Evolutionary conservation across 2,113 vertebrate genomes (phyloP).

Genomic region (Oncorhynchus tshawytscha): DNA sequence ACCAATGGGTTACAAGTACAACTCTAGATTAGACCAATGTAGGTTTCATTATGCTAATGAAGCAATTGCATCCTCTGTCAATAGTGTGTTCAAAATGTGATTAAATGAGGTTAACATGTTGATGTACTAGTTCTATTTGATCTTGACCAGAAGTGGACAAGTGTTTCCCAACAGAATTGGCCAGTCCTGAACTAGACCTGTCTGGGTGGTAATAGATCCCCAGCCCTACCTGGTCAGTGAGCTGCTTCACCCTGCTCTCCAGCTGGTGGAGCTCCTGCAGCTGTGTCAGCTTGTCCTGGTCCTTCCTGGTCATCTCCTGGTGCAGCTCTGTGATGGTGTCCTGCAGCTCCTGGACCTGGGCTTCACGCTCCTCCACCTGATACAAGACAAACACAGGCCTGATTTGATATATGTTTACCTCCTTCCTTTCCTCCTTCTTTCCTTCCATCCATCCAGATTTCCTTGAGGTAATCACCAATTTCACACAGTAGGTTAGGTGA

Average conservation of each 20-base stretch:
- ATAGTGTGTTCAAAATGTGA: too few species aligned
- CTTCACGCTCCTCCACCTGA: conserved; percentile 54
- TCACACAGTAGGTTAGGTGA: background rate
- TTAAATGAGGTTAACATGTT: too few species aligned
- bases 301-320: conserved; percentile 53
- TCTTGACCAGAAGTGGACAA: too few species aligned
- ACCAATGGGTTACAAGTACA: background rate
- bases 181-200: too few species aligned
- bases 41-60: too few species aligned
- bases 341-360: conserved; percentile 56
- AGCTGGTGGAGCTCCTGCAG: conserved; percentile 49
- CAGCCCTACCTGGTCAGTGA: conserved; percentile 41
- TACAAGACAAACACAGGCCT: conserved; percentile 9
- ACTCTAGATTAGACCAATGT: background rate
- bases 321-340: conserved; percentile 55
- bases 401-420: background rate
- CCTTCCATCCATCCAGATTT: too few species aligned
- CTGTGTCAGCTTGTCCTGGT: conserved; percentile 46
- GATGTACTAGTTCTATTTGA: too few species aligned
- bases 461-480: background rate
- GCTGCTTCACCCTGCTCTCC: conserved; percentile 42
- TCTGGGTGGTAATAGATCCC: too few species aligned
- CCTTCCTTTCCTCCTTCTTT: too few species aligned
- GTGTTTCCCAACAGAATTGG: too few species aligned
- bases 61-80: too few species aligned